phyloP scores from a whole-genome alignment of 2,888 invertebrate genomes.

The Scaptomyza reducta region DNA sequence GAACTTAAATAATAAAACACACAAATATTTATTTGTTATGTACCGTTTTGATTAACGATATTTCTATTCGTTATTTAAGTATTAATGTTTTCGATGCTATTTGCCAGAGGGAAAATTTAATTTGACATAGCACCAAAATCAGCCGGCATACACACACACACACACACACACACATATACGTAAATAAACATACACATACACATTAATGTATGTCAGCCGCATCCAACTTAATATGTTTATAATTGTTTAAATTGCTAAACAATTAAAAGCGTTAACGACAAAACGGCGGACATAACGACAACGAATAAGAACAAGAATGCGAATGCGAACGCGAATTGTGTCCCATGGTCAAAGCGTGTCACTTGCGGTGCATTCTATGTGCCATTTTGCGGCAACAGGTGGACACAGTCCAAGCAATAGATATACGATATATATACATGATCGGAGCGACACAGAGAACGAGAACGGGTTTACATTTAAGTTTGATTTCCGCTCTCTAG shows the following conservation, averaged over 20 bases:
- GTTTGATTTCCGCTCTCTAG: slow-evolving; percentile 1
- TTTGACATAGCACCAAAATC: slow-evolving; percentile 7
- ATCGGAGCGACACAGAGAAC: slow-evolving; percentile 13
- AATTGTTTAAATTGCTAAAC: slow-evolving; percentile 72
- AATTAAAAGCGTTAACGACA: slow-evolving; percentile 53
- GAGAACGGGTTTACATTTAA: slow-evolving; percentile 11
- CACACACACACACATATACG: no score
- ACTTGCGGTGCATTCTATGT: slow-evolving; percentile 41
- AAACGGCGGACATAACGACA: slow-evolving; percentile 10
- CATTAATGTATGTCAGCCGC: slow-evolving; percentile 55
- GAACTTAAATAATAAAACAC: neutral
- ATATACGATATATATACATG: neutral
- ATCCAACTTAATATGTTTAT: slow-evolving; percentile 69
- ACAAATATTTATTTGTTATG: slow-evolving; percentile 2
- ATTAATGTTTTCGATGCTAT: slow-evolving; percentile 15
- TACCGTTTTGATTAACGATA: slow-evolving; percentile 40
- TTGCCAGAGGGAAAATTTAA: slow-evolving; percentile 16
- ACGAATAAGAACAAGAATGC: slow-evolving; percentile 26
- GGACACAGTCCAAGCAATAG: slow-evolving; percentile 20
- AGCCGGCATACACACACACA: neutral
- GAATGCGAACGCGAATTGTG: neutral
- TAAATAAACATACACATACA: neutral
- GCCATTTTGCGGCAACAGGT: slow-evolving; percentile 51
- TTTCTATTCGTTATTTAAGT: slow-evolving; percentile 34
- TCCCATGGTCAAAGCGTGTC: slow-evolving; percentile 12